Base-by-base conservation (phyloP, 2,797 vertebrate species). In the Notolepis coatsorum region DNA sequence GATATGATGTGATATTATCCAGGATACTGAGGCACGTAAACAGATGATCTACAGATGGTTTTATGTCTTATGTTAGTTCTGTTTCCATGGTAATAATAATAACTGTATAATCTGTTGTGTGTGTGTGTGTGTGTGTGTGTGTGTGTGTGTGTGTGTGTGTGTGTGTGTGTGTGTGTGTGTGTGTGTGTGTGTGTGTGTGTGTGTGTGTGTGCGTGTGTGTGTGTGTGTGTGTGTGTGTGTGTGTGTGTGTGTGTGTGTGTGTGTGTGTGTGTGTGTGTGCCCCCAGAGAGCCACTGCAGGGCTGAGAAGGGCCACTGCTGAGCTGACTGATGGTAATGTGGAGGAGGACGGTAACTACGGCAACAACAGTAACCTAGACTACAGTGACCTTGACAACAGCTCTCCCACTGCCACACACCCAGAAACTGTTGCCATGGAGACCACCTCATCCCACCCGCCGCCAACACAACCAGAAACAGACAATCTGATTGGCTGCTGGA, bases 271-370 rank as follows among this genome's bases (percentile, higher is more conserved):
- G 30, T 31, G n/a, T 37, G 35, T 37, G 10, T 12, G 13, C 33
- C 28, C 42, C 53, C 67, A 89, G 88, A 86, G 86, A 79, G 88
- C 86, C 18, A 88, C 88, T 50, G 59, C 84, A 28, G 88, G 88
- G 21, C 65, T 89, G 8, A 65, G 83, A 50, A 84, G 84, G 65
- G 66, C 78, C 7, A 58, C 78, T 43, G 60, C 66, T 30, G 86
- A 89, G 59, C 71, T 87, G 9, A 84, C 75, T 0, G 83, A 86
- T 25, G 45, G 72, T 73, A 79, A 64, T n/a, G n/a, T n/a, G n/a
- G n/a, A n/a, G n/a, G n/a, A n/a, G n/a, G n/a, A 86, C 28, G 45
- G 72, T 73, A 79, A 64, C 80, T 68, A 71, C 5, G 38, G 67
- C 47, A 38, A 69, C 47, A 38, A 63, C 79, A 0, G 15, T 48